Evolutionary conservation across 2,797 vertebrate species (phyloP).

Genomic region (Enteromius paludinosus): DNA sequence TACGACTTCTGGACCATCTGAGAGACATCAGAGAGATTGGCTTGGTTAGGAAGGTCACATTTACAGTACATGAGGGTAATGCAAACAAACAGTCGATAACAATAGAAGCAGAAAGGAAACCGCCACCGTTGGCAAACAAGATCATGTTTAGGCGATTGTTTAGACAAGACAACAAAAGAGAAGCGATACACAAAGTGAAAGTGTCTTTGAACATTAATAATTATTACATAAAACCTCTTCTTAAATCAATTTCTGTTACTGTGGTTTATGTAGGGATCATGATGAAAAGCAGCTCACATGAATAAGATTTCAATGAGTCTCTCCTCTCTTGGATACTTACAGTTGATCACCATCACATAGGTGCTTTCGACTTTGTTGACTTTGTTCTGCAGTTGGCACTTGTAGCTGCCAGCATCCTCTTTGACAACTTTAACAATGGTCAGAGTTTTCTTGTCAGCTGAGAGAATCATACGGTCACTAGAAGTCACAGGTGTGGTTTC

Average conservation of each 20-base stretch:
- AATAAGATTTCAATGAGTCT: not conserved
- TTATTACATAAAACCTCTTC: not conserved
- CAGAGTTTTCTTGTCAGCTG: conserved; percentile 49
- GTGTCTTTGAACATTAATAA: not conserved
- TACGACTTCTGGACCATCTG: conserved; percentile 72
- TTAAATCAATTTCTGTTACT: not conserved
- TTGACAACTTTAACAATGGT: conserved; percentile 62
- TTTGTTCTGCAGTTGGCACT: conserved; percentile 65
- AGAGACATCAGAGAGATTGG: not conserved
- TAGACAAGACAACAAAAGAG: conserved; percentile 29
- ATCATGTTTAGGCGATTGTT: not conserved
- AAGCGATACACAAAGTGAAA: not conserved
- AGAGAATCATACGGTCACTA: conserved; percentile 33
- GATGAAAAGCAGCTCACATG: not conserved
- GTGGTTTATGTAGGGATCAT: not conserved
- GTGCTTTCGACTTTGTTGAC: conserved; percentile 34
- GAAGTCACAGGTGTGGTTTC: conserved; percentile 39
- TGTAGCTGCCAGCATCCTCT: conserved; percentile 69
- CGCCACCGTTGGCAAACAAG: conserved; percentile 26
- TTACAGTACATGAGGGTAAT: not conserved
- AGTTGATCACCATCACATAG: conserved; percentile 68
- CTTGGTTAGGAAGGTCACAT: conserved; percentile 10
- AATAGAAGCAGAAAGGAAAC: conserved; percentile 1
- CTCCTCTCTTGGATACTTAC: conserved; percentile 65
- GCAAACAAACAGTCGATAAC: not conserved